These are phyloP conservation scores for Laodelphax striatellus DNA, from an alignment of 1,140 invertebrate species.

Conservation along the genomic window DNA sequence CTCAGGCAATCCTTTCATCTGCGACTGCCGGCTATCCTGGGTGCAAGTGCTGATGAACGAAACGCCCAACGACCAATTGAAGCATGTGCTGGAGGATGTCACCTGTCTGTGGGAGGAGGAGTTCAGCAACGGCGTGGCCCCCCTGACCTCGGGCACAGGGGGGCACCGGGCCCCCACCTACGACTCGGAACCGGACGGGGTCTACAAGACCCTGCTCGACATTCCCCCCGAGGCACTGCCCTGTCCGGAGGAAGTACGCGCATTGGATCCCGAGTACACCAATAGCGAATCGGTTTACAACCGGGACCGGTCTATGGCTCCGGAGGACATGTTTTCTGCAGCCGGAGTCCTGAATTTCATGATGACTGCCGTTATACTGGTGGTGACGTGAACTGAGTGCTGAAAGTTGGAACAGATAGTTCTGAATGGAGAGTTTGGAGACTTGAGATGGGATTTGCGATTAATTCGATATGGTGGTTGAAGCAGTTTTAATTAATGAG, in stretches of 20 bases:
- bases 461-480: too few relatives aligned
- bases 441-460: too few relatives aligned
- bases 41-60: conserved; percentile 57
- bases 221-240: not conserved
- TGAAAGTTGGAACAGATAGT: too few relatives aligned
- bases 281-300: not conserved
- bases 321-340: not conserved
- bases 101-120: conserved; percentile 35
- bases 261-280: not conserved
- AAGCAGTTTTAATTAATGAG: too few relatives aligned
- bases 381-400: not conserved
- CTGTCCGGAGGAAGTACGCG: not conserved
- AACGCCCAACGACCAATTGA: conserved; percentile 52
- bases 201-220: not conserved
- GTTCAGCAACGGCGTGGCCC: not conserved
- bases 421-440: too few relatives aligned
- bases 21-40: conserved; percentile 65
- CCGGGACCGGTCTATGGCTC: not conserved
- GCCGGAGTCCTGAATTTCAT: not conserved
- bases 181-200: not conserved
- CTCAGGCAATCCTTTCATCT: conserved; percentile 25
- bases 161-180: not conserved
- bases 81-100: conserved; percentile 48
- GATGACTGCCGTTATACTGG: not conserved
- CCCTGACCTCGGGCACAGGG: not conserved